phyloP scores from a whole-genome alignment of 2,888 invertebrate species.

The Apoderus coryli region DNA sequence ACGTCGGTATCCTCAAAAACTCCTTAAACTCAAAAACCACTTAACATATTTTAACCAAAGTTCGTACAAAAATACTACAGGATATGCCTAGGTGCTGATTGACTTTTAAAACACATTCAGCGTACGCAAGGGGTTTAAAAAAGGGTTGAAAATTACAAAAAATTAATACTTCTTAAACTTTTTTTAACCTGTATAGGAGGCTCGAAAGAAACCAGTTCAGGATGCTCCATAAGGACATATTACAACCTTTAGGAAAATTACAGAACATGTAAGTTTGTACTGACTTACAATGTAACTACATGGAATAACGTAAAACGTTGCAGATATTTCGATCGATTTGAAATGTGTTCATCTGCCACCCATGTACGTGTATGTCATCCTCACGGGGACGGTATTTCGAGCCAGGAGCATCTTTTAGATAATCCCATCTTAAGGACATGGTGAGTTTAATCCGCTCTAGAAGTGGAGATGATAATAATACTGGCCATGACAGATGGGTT shows the following conservation, averaged over 20 bases:
- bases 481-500: no score
- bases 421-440: constrained; percentile 39
- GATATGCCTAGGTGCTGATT: no score
- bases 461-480: constrained; percentile 3
- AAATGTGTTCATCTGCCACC: constrained; percentile 38
- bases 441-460: no score
- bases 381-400: constrained; percentile 44
- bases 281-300: no score
- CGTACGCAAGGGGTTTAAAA: no score
- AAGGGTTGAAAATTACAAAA: no score
- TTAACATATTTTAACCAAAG: constrained; percentile 1
- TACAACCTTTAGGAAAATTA: constrained; percentile 31
- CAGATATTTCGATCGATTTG: constrained; percentile 44
- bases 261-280: constrained; percentile 36
- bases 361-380: constrained; percentile 43
- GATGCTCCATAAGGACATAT: constrained; percentile 28
- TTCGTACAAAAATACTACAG: constrained; percentile 2
- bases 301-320: no score
- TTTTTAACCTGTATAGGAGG: no score
- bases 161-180: no score
- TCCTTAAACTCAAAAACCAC: no score
- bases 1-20: no score
- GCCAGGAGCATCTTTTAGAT: constrained; percentile 41
- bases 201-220: constrained; percentile 28
- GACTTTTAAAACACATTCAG: no score